Evolutionary conservation across 2,888 invertebrate genomes (phyloP), one percentile per base, ranked within the genome.

Genomic region (Baccha elongata): DNA sequence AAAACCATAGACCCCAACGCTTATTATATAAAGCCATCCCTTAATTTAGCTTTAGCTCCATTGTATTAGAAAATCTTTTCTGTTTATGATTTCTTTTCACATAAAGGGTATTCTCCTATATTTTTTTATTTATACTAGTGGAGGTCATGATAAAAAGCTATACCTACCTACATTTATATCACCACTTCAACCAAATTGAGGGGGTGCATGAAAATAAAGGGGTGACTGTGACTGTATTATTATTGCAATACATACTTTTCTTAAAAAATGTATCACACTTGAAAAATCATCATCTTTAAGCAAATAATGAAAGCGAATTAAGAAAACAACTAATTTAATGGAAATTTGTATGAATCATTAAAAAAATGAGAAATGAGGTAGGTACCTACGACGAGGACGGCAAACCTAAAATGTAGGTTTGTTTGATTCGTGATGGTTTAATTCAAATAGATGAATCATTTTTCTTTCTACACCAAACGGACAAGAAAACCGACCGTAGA

Each of bases 341-440:
- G 48, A 40, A 76, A 71, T 71, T 81, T 71, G 81, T 65, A 68
- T 81, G 75, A 81, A 81, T 81, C 81, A 81, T 71, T 48, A 60
- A 50, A 65, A 71, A 81, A 62, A 52, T 71, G 19, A 76, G 37
- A 68, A 44, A 71, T 71, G 76, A 58, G 65, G 23, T 37, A n/a
- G n/a, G n/a, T n/a, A n/a, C n/a, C n/a, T 17, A 23, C 55, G 48
- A 32, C 52, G 52, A 46, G 53, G 35, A 35, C 46, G 19, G 13
- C 8, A 21, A 53, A 55, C 37, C 21, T 55, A 40, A 71, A 60
- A 46, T 21, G 42, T 75, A 71, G 68, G 75, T 67, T 80, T 69
- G 53, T 75, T 64, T 75, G 44, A 65, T n/a, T 76, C 23, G 42
- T 60, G 42, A 42, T 60, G 42, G 58, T 60, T 60, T 42, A 26